Evolutionary conservation across 2,888 invertebrate genomes (phyloP).

Genomic region (Lithophane socia): DNA sequence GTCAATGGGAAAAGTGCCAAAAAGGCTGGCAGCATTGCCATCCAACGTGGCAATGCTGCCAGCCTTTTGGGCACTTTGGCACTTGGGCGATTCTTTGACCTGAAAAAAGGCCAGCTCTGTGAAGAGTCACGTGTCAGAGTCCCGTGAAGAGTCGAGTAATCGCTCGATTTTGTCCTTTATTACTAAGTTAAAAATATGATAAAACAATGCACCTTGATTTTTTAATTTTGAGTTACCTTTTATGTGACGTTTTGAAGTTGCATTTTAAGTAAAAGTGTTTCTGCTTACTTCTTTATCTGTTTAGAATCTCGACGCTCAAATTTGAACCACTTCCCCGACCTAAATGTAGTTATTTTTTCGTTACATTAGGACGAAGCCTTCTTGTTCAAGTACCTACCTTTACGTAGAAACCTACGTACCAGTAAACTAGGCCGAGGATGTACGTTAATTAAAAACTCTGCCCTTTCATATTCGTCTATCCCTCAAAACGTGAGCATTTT

Average conservation of each 20-base stretch:
- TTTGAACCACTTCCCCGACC: neutral
- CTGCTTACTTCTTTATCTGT: neutral
- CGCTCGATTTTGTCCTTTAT: neutral
- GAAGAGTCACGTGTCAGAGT: too few species aligned
- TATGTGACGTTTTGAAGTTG: neutral
- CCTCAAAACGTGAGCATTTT: neutral
- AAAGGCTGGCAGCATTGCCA: neutral
- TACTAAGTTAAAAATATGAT: neutral
- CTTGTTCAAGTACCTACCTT: neutral
- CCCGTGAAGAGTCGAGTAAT: neutral
- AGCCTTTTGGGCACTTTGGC: too few species aligned
- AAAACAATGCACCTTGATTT: neutral
- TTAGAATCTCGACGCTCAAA: neutral
- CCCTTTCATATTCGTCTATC: neutral
- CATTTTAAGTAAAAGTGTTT: constrained; percentile 9
- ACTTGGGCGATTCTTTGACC: neutral
- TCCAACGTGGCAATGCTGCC: neutral
- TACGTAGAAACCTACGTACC: neutral
- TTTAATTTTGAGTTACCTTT: neutral
- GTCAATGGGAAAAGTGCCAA: neutral
- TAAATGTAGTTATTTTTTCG: neutral
- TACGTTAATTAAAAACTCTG: constrained; percentile 12
- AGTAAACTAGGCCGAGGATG: neutral
- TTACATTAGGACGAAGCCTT: too few species aligned
- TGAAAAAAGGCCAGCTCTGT: neutral